A percentile compares a stretch with the other conserved stretches of the same genome.
phyloP scores from a whole-genome alignment of 2,113 vertebrate species.

The Talpa occidentalis region DNA sequence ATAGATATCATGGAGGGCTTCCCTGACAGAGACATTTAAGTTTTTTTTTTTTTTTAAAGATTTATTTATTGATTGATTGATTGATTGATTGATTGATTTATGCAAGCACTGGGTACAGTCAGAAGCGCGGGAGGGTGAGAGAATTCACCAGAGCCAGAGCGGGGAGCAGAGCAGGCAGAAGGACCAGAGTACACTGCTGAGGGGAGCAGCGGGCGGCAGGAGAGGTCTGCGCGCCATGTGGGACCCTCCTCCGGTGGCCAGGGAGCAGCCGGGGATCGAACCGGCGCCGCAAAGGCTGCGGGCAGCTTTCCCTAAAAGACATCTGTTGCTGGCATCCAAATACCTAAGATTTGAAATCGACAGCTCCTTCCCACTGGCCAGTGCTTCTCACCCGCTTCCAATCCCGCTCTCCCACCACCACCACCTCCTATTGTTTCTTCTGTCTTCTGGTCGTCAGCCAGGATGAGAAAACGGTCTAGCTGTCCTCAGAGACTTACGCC shows the following conservation, averaged over 20 bases:
- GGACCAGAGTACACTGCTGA: too few relatives aligned
- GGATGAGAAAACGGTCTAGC: slow-evolving; percentile 83
- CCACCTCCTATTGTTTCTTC: slow-evolving; percentile 80
- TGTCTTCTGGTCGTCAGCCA: slow-evolving; percentile 77
- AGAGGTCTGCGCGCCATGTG: too few relatives aligned
- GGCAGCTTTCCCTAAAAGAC: not conserved
- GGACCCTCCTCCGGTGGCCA: too few relatives aligned
- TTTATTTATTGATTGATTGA: too few relatives aligned
- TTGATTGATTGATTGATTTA: too few relatives aligned
- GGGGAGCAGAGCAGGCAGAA: too few relatives aligned
- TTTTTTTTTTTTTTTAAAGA: too few relatives aligned
- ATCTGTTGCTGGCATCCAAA: slow-evolving; percentile 46
- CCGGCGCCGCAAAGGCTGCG: not conserved
- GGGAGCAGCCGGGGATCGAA: too few relatives aligned
- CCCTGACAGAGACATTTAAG: not conserved
- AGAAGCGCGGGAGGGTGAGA: too few relatives aligned
- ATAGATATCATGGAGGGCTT: not conserved
- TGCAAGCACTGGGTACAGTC: too few relatives aligned
- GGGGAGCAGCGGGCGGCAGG: too few relatives aligned
- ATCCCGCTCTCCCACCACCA: not conserved
- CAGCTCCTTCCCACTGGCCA: slow-evolving; percentile 49
- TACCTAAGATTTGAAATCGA: slow-evolving; percentile 34
- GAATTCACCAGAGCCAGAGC: too few relatives aligned
- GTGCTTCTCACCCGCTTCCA: not conserved
- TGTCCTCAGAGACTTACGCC: slow-evolving; percentile 82